Percentiles rank a stretch among this genome's conserved stretches.
These are phyloP conservation scores for Trachelus stipa DNA, from an alignment of 2,888 invertebrate genomes.

Conservation along the genomic window DNA sequence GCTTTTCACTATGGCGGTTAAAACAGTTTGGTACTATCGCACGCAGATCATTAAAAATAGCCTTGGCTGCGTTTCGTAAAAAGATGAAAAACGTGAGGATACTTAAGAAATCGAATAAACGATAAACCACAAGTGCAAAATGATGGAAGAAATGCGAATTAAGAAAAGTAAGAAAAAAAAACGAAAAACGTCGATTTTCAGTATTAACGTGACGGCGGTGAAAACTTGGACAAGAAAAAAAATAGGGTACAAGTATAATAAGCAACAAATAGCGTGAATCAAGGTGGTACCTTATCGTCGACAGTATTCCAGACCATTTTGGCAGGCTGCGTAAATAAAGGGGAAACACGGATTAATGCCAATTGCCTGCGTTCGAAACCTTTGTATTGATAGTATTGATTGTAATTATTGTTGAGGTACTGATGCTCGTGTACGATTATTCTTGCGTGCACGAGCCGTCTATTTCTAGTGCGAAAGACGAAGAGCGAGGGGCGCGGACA, in stretches of 20 bases:
- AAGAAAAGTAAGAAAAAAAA: background rate
- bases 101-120: too few species aligned
- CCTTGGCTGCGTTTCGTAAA: background rate
- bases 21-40: background rate
- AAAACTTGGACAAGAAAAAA: background rate
- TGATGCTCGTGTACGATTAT: background rate
- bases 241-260: background rate
- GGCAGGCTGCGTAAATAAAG: constrained; percentile 64
- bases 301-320: constrained; percentile 65
- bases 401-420: background rate
- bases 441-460: background rate
- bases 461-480: background rate
- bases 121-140: too few species aligned
- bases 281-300: constrained; percentile 60
- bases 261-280: background rate
- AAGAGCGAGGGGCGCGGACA: background rate
- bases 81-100: background rate
- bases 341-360: constrained; percentile 57
- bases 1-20: background rate
- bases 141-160: background rate
- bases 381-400: background rate
- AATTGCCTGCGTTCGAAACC: background rate
- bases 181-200: background rate
- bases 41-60: background rate
- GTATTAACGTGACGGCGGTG: background rate